These are phyloP conservation scores for Drosophila neocordata DNA, from an alignment of 1,140 invertebrate species.

Conservation along the genomic window DNA sequence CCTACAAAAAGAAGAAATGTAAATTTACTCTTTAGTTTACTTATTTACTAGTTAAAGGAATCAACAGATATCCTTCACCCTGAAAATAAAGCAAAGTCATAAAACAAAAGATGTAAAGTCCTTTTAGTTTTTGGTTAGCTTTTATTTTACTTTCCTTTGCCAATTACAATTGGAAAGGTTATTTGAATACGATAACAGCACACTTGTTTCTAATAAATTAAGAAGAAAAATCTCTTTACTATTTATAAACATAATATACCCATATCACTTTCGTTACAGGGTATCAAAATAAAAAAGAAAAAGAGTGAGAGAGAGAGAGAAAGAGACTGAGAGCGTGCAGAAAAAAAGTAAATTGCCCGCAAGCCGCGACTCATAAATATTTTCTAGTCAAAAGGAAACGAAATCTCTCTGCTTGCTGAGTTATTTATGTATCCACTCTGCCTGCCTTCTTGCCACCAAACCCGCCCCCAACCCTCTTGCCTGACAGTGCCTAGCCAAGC, in stretches of 20 bases:
- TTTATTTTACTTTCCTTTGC: too few relatives aligned
- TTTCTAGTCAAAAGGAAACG: constrained; percentile 34
- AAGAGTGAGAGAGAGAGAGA: not conserved
- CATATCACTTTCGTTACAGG: not conserved
- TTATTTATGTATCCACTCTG: constrained; percentile 43
- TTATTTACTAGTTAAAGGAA: too few relatives aligned
- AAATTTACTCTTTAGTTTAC: too few relatives aligned
- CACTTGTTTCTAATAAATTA: too few relatives aligned
- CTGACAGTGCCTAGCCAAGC: not conserved
- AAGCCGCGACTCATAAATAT: constrained; percentile 50
- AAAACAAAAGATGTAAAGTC: too few relatives aligned
- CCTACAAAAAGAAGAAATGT: too few relatives aligned
- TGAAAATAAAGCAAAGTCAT: too few relatives aligned
- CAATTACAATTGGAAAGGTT: too few relatives aligned
- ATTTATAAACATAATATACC: not conserved
- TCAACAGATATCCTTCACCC: too few relatives aligned
- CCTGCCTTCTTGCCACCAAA: not conserved
- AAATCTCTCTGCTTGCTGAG: constrained; percentile 20
- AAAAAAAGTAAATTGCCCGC: constrained; percentile 32
- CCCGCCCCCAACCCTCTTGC: not conserved
- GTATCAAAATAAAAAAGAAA: not conserved
- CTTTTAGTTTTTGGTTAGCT: too few relatives aligned
- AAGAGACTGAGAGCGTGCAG: not conserved
- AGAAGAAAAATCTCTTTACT: too few relatives aligned
- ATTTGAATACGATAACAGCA: too few relatives aligned